Evolutionary conservation across 2,888 invertebrate species (phyloP), one percentile per base, ranked within the genome.

Genomic region (Proisotoma minuta): DNA sequence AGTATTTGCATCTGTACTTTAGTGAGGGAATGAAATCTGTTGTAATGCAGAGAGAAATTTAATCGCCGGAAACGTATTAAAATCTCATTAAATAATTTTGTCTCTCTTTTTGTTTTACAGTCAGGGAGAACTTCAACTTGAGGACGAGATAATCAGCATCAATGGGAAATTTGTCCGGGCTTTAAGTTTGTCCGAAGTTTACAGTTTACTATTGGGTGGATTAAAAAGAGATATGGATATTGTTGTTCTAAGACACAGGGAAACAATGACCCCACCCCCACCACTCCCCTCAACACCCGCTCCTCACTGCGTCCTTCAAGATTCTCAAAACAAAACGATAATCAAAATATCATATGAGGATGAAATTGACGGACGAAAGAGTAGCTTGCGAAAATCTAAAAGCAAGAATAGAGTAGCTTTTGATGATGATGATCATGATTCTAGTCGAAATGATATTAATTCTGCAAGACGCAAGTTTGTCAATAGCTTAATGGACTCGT

Each of bases 121-220:
- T 78, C 89, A 91, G 77, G 89, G 90, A 22, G 83, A 89, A 73
- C 82, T 95, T 65, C 83, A 85, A 74, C 83, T 90, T 62, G 91
- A 91, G 15, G 94, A 94, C 78, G 91, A 93, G 82, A 87, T 94
- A 68, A 87, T 93, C 12, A 89, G 90, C 78, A 88, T 92, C 28
- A 93, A 93, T 77, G 91, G 91, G 10, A 85, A 84, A 75, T 85
- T 89, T 68, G 79, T 94, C 63, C 83, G 87, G 66, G 89, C 88
- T 1, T 81, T 91, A 59, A 82, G 85, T 48, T 84, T 85, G 4
- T 79, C 84, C 61, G 83, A 84, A 75, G 87, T 86, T 1, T 76
- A 78, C 58, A 76, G 75, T 39, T 75, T 79, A 49, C 74, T 82
- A 29, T 62, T 68, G 24, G 57, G 52, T 34, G 68, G 64, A 10